Percentiles rank a stretch among this genome's conserved stretches.
These are phyloP conservation scores for Camelus bactrianus DNA, from an alignment of 2,113 vertebrate species.

Conservation along the genomic window DNA sequence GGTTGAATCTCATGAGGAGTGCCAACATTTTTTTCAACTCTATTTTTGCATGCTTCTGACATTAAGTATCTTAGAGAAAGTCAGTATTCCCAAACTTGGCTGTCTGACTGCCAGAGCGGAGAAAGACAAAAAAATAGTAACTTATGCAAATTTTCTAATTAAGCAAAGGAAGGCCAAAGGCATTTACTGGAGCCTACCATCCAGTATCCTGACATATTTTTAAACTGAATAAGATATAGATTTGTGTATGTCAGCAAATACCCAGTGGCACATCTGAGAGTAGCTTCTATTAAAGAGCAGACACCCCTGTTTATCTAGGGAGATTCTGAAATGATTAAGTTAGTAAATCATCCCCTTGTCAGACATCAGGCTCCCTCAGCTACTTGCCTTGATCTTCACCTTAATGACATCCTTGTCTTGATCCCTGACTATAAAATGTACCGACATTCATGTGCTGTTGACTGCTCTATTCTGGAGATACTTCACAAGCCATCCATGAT, in stretches of 20 bases:
- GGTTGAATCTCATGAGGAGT: constrained; percentile 3
- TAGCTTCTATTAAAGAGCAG: constrained; percentile 65
- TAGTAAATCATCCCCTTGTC: constrained; percentile 72
- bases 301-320: constrained; percentile 23
- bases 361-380: constrained; percentile 32
- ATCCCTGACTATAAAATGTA: constrained; percentile 59
- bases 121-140: constrained; percentile 62
- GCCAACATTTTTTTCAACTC: constrained; percentile 40
- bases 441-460: constrained; percentile 26
- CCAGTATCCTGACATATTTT: constrained; percentile 60
- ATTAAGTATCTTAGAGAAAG: not conserved
- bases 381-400: constrained; percentile 52
- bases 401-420: constrained; percentile 55
- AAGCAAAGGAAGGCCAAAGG: constrained; percentile 75
- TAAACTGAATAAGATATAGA: constrained; percentile 65
- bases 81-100: constrained; percentile 58
- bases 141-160: constrained; percentile 83
- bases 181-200: constrained; percentile 71
- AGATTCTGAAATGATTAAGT: constrained; percentile 78
- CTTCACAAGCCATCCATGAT: not conserved
- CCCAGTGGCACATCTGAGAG: constrained; percentile 68
- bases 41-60: constrained; percentile 57
- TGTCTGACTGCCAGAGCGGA: constrained; percentile 55
- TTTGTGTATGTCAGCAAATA: constrained; percentile 77
- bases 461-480: constrained; percentile 50